Conservation (phyloP, 2,888 invertebrate genomes). For the Ectropis crepuscularia region DNA sequence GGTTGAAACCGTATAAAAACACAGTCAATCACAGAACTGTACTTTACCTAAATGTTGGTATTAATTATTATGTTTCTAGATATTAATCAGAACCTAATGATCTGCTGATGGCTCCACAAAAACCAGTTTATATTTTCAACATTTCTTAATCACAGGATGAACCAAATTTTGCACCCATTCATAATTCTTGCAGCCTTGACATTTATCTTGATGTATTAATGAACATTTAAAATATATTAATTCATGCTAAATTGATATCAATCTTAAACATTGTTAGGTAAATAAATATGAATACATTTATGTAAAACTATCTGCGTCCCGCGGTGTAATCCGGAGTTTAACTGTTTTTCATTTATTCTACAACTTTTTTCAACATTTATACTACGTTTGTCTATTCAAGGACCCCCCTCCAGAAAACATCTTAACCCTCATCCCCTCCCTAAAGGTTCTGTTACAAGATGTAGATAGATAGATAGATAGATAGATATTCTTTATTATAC, state of each 20-base stretch:
- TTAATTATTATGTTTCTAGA: not conserved
- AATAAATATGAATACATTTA: too few relatives aligned
- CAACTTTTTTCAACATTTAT: too few relatives aligned
- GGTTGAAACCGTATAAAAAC: not conserved
- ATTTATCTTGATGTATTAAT: not conserved
- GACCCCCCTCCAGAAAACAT: too few relatives aligned
- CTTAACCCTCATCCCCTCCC: too few relatives aligned
- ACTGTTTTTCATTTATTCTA: too few relatives aligned
- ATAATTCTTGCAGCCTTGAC: conserved; percentile 4
- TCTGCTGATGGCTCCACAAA: conserved; percentile 1
- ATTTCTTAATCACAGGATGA: conserved; percentile 6
- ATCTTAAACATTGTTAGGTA: too few relatives aligned
- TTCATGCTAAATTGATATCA: not conserved
- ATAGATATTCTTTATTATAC: too few relatives aligned
- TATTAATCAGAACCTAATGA: not conserved
- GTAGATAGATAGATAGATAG: too few relatives aligned
- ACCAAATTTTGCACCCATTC: conserved; percentile 5
- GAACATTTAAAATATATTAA: not conserved
- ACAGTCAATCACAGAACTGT: not conserved
- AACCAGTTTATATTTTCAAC: not conserved
- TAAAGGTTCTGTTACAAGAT: too few relatives aligned
- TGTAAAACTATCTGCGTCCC: too few relatives aligned
- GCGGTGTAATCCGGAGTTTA: too few relatives aligned
- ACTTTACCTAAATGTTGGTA: not conserved
- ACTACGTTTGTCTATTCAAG: too few relatives aligned